A percentile compares a stretch with the other conserved stretches of the same genome.
Evolutionary conservation across 2,888 invertebrate genomes (phyloP).

Genomic region (Melieria omissa): DNA sequence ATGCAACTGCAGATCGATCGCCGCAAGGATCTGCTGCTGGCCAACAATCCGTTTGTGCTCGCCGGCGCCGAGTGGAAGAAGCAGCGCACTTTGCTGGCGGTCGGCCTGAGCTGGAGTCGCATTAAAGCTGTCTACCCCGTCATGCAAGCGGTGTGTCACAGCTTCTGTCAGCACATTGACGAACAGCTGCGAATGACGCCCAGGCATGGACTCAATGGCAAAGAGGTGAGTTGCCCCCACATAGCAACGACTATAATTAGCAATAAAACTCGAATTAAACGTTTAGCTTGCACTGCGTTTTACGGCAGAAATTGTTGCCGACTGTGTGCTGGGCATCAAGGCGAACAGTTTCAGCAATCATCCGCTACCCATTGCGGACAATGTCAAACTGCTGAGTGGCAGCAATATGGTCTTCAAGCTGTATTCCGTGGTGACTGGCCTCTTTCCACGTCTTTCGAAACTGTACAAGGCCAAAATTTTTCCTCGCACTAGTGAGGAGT

Average conservation of each 20-base stretch:
- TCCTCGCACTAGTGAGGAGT: slow-evolving; percentile 72
- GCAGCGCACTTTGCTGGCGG: slow-evolving; percentile 67
- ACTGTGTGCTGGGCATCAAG: slow-evolving; percentile 67
- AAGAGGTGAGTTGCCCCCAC: slow-evolving; percentile 57
- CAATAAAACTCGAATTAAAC: not conserved
- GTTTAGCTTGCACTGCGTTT: slow-evolving; percentile 60
- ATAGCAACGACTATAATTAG: not conserved
- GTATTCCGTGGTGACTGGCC: slow-evolving; percentile 53
- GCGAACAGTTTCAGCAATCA: slow-evolving; percentile 62
- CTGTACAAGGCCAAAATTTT: slow-evolving; percentile 56
- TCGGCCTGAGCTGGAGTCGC: slow-evolving; percentile 68
- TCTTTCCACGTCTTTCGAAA: slow-evolving; percentile 56
- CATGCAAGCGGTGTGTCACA: slow-evolving; percentile 65
- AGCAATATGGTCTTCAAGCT: slow-evolving; percentile 53
- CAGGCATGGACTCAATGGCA: slow-evolving; percentile 64
- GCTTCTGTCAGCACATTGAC: slow-evolving; percentile 65
- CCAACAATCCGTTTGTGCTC: slow-evolving; percentile 68
- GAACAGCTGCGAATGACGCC: slow-evolving; percentile 45
- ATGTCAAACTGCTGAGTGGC: slow-evolving; percentile 58
- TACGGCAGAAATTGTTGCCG: slow-evolving; percentile 67
- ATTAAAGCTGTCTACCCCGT: slow-evolving; percentile 68
- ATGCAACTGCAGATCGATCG: slow-evolving; percentile 56
- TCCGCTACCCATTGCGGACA: slow-evolving; percentile 57
- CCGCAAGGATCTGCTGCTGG: slow-evolving; percentile 66
- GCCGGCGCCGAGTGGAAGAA: slow-evolving; percentile 69